Percentiles rank a stretch among this genome's conserved stretches.
These are phyloP conservation scores for Paracyclopina nana DNA, from an alignment of 1,140 invertebrate genomes.

Conservation along the genomic window DNA sequence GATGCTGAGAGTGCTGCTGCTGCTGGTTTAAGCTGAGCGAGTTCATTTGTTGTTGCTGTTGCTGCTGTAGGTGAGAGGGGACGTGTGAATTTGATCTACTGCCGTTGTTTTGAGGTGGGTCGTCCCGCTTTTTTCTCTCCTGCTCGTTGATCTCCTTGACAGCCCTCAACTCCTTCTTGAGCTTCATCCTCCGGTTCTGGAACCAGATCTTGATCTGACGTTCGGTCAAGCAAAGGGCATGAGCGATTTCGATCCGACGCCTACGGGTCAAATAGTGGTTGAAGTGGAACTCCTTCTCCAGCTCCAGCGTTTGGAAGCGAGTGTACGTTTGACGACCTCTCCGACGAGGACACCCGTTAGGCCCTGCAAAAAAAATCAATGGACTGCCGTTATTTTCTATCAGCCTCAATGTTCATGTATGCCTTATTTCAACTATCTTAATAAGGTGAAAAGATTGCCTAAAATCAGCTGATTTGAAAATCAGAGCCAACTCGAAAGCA, in stretches of 20 bases:
- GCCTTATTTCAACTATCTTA: too few species aligned
- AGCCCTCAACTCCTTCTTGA: conserved; percentile 81
- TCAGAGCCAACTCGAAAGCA: too few species aligned
- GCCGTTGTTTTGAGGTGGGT: too few species aligned
- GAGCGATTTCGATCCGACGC: conserved; percentile 87
- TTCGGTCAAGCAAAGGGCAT: conserved; percentile 84
- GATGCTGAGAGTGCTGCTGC: too few species aligned
- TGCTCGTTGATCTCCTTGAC: conserved; percentile 89
- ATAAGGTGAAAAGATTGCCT: too few species aligned
- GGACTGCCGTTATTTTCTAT: neutral
- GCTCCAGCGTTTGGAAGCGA: conserved; percentile 73
- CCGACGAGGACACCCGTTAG: conserved; percentile 80
- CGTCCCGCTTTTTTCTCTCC: conserved; percentile 65
- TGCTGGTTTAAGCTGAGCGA: too few species aligned
- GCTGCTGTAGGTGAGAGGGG: too few species aligned
- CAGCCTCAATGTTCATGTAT: too few species aligned
- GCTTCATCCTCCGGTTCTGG: conserved; percentile 62
- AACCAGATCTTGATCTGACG: conserved; percentile 39
- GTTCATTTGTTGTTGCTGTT: too few species aligned
- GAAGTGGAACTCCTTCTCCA: conserved; percentile 97
- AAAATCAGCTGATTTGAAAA: too few species aligned
- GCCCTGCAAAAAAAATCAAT: conserved; percentile 46
- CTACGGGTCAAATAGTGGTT: conserved; percentile 84
- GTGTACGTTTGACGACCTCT: conserved; percentile 90
- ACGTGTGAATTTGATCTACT: too few species aligned